Evolutionary conservation across 1,140 invertebrate genomes (phyloP).

Genomic region (Calliphora vicina): DNA sequence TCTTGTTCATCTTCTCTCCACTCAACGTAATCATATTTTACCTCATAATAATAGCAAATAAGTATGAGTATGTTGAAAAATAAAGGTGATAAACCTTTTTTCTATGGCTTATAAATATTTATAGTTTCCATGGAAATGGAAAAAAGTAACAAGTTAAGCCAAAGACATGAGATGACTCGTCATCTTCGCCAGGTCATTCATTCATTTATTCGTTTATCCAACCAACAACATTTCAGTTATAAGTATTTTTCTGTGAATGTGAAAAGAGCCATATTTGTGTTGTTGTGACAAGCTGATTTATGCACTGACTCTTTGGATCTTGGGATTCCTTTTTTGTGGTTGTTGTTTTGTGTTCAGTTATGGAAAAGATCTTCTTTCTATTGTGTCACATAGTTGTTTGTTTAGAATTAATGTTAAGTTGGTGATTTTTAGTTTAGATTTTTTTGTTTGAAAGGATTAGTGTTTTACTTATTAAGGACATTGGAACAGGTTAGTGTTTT

Average conservation of each 20-base stretch:
- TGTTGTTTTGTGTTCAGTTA: background rate
- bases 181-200: background rate
- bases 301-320: background rate
- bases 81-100: slow-evolving; percentile 6
- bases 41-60: background rate
- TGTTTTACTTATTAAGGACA: background rate
- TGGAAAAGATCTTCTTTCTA: background rate
- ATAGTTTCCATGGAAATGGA: slow-evolving; percentile 14
- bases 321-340: background rate
- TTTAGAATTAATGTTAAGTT: background rate
- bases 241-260: no score
- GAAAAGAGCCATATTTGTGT: background rate
- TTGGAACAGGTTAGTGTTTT: background rate
- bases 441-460: no score
- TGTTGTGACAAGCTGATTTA: background rate
- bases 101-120: background rate
- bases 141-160: slow-evolving; percentile 5
- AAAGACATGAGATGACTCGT: background rate
- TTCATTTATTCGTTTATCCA: no score
- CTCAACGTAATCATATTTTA: background rate
- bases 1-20: background rate
- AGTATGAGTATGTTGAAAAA: background rate
- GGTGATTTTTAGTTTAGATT: background rate
- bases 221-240: no score
- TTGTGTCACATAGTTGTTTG: background rate